Conservation (phyloP, 2,113 vertebrate genomes). For the Chelonoidis abingdonii region DNA sequence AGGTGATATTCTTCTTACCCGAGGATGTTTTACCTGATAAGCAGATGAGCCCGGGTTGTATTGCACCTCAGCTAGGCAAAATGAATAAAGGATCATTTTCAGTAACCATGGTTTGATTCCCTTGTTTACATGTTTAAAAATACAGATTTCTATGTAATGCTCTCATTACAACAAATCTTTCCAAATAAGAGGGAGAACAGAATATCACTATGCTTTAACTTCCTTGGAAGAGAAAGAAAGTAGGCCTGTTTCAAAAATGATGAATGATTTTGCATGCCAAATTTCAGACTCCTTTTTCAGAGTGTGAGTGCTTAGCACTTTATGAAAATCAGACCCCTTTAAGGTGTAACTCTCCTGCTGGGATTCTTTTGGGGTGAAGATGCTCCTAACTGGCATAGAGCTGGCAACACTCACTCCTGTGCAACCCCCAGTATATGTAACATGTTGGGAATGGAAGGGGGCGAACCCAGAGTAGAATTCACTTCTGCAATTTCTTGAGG, state of each 20-base stretch:
- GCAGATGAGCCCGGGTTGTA: neutral
- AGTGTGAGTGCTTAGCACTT: neutral
- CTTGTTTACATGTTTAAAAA: neutral
- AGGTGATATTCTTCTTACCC: constrained; percentile 32
- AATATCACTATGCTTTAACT: neutral
- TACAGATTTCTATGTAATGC: neutral
- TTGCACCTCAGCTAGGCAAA: constrained; percentile 57
- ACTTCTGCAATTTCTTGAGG: neutral
- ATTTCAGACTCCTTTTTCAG: neutral
- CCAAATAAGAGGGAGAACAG: neutral
- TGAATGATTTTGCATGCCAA: neutral
- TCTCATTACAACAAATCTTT: neutral
- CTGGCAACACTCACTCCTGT: neutral
- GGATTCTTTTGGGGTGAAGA: neutral
- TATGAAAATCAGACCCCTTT: neutral
- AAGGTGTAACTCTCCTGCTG: neutral
- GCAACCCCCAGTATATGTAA: neutral
- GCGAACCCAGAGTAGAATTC: rapidly evolving
- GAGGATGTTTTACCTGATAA: constrained; percentile 18
- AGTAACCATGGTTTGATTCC: neutral
- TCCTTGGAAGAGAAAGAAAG: neutral
- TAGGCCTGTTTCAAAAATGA: rapidly evolving
- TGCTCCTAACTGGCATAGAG: neutral
- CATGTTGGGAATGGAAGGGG: neutral
- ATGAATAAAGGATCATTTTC: constrained; percentile 9